Conservation (phyloP, 2,888 invertebrate genomes). For the Caenorhabditis plicata region DNA sequence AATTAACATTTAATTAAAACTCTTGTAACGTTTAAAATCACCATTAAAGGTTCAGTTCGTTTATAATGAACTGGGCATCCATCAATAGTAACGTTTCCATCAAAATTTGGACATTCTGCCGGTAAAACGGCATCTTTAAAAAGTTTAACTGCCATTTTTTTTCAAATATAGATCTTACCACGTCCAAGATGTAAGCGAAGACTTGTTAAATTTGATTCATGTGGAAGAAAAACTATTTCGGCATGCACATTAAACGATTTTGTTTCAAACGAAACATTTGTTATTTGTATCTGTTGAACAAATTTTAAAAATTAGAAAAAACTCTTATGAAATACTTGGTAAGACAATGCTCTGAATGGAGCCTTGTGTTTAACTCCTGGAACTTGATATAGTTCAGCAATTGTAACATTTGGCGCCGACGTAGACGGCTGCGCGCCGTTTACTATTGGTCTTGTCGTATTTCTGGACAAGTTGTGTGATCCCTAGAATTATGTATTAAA, state of each 20-base stretch:
- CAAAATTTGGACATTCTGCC: background rate
- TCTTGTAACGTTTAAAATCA: background rate
- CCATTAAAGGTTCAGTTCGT: conserved; percentile 12
- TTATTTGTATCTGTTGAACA: conserved; percentile 26
- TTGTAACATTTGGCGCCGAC: conserved; percentile 1
- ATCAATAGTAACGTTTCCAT: conserved; percentile 11
- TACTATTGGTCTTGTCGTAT: too few relatives aligned
- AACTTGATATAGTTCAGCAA: conserved; percentile 14
- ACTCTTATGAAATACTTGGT: background rate
- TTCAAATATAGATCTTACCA: background rate
- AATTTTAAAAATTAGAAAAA: background rate
- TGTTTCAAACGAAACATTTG: conserved; percentile 16
- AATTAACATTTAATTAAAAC: conserved; percentile 1
- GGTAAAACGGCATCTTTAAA: conserved; percentile 7
- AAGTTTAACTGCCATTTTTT: background rate
- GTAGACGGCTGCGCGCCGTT: too few relatives aligned
- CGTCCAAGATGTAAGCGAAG: conserved; percentile 50
- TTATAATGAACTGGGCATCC: conserved; percentile 3
- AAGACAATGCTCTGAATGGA: conserved; percentile 33
- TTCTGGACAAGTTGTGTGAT: too few relatives aligned
- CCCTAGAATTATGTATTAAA: too few relatives aligned
- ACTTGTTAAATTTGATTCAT: conserved; percentile 22
- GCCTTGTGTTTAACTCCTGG: conserved; percentile 34
- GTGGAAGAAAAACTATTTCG: conserved; percentile 49
- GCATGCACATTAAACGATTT: conserved; percentile 46